Percentiles rank a stretch among this genome's conserved stretches.
Evolutionary conservation across 2,113 vertebrate species (phyloP).

Genomic region (Planiliza haematocheilus): DNA sequence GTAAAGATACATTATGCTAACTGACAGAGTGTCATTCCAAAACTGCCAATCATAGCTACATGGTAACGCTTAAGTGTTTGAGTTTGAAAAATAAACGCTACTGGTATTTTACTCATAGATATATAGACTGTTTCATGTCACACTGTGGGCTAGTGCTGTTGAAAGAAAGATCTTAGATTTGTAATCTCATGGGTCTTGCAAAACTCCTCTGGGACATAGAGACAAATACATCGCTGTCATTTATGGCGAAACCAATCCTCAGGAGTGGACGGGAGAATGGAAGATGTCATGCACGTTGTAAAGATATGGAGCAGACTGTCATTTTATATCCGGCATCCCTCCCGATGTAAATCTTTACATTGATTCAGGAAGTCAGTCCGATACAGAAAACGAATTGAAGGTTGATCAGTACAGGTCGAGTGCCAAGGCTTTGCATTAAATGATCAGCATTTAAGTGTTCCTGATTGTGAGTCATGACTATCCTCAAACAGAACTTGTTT

Average conservation of each 20-base stretch:
- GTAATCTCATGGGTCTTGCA: neutral
- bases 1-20: neutral
- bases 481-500: too few species aligned
- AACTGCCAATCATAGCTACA: neutral
- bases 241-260: neutral
- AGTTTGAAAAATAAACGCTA: neutral
- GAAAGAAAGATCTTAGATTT: neutral
- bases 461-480: too few species aligned
- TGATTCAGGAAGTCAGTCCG: neutral
- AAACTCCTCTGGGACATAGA: constrained; percentile 1
- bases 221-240: neutral
- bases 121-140: neutral
- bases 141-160: neutral
- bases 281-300: neutral
- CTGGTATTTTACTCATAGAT: neutral
- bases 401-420: neutral
- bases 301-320: neutral
- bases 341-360: neutral
- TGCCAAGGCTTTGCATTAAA: neutral
- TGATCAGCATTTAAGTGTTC: neutral
- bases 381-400: neutral
- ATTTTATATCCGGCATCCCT: neutral
- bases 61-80: too few species aligned
- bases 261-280: neutral
- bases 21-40: neutral